phyloP scores from a whole-genome alignment of 2,797 vertebrate species.

The Apodemus agrarius region DNA sequence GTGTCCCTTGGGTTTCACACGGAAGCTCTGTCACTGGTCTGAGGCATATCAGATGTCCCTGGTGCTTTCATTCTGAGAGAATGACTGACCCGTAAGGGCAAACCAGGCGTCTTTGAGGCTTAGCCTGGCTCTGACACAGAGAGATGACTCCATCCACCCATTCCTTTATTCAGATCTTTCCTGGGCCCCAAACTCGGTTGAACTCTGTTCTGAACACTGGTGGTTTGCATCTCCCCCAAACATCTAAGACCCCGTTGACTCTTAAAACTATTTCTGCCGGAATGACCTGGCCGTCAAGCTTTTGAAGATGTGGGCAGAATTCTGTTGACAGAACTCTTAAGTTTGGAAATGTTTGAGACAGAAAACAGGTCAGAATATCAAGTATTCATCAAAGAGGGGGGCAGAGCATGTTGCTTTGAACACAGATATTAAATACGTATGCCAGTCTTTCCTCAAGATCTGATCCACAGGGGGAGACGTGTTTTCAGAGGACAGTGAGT shows the following conservation, averaged over 20 bases:
- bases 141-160: neutral
- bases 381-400: neutral
- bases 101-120: neutral
- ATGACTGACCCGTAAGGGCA: neutral
- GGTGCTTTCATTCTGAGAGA: neutral
- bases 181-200: neutral
- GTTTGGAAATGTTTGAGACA: conserved; percentile 1
- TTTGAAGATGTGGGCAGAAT: neutral
- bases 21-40: neutral
- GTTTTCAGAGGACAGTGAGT: neutral
- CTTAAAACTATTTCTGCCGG: conserved; percentile 46
- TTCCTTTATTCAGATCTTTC: neutral
- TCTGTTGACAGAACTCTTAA: neutral
- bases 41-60: neutral
- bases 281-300: neutral
- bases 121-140: neutral
- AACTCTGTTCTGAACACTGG: neutral
- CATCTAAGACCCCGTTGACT: neutral
- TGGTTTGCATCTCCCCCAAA: neutral
- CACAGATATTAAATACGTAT: conserved; percentile 4
- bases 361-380: neutral
- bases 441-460: neutral
- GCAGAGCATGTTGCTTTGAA: neutral
- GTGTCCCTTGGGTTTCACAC: neutral
- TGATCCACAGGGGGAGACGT: neutral